phyloP scores from a whole-genome alignment of 2,797 vertebrate species.

The Amniataba percoides region DNA sequence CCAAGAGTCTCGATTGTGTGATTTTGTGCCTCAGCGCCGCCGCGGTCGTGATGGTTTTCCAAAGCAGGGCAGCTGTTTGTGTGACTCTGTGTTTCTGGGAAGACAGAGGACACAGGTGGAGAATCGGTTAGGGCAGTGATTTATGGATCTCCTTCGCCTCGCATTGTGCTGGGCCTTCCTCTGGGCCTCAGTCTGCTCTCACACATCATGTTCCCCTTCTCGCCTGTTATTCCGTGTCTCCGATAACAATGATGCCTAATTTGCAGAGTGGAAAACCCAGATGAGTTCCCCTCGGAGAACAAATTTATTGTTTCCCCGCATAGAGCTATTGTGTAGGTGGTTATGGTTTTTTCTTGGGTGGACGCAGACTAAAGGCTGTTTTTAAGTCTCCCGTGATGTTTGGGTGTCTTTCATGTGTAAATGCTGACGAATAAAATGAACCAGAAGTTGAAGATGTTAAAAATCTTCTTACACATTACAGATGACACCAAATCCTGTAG shows the following conservation, averaged over 20 bases:
- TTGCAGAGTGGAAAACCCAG: conserved; percentile 62
- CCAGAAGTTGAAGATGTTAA: not conserved
- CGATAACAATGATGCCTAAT: conserved; percentile 73
- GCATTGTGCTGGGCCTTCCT: conserved; percentile 80
- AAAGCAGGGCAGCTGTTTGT: conserved; percentile 61
- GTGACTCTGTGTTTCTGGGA: conserved; percentile 75
- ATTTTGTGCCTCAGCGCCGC: conserved; percentile 44
- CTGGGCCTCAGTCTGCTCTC: conserved; percentile 66
- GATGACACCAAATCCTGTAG: not conserved
- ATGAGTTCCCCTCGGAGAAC: conserved; percentile 55
- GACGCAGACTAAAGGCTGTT: conserved; percentile 17
- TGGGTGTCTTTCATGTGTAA: not conserved
- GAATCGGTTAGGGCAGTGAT: conserved; percentile 80
- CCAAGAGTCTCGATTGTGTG: conserved; percentile 46
- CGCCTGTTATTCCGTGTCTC: conserved; percentile 58
- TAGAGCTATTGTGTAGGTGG: conserved; percentile 45
- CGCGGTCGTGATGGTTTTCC: conserved; percentile 55
- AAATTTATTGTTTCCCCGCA: conserved; percentile 63
- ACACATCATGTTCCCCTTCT: conserved; percentile 57
- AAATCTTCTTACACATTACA: not conserved
- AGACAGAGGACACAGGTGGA: conserved; percentile 82
- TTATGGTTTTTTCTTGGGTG: conserved; percentile 43
- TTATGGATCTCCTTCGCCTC: conserved; percentile 74
- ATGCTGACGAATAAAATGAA: not conserved
- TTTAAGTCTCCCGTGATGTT: not conserved